Conservation (phyloP, 2,113 vertebrate species). For the Scomber scombrus region DNA sequence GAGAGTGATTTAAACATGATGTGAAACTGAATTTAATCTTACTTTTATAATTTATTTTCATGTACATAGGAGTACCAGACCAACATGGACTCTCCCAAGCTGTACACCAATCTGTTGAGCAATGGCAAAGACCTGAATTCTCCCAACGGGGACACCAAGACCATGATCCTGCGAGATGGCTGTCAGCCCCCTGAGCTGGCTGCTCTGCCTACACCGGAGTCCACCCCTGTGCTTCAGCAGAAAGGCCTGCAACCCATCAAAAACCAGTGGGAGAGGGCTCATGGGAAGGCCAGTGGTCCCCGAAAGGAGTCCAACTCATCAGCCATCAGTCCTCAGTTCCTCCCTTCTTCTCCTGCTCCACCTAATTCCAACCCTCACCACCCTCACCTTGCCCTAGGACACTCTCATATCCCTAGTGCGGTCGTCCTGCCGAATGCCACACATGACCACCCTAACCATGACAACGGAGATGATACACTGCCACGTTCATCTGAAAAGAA, state of each 20-base stretch:
- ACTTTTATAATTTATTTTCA: constrained; percentile 28
- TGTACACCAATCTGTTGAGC: constrained; percentile 94
- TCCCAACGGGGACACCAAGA: constrained; percentile 89
- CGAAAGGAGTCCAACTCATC: constrained; percentile 89
- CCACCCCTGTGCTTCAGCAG: constrained; percentile 96
- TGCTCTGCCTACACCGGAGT: constrained; percentile 96
- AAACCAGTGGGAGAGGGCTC: constrained; percentile 91
- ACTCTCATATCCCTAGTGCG: constrained; percentile 95
- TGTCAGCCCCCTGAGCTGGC: constrained; percentile 95
- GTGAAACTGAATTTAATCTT: constrained; percentile 32
- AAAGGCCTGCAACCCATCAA: constrained; percentile 94
- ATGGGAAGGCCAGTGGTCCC: constrained; percentile 86
- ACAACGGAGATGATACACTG: constrained; percentile 89
- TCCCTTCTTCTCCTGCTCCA: constrained; percentile 91
- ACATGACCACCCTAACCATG: constrained; percentile 90
- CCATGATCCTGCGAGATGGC: constrained; percentile 90
- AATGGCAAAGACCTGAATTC: constrained; percentile 90
- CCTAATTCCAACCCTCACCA: constrained; percentile 85
- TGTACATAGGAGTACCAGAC: constrained; percentile 90
- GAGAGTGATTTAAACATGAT: constrained; percentile 2
- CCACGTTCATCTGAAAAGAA: constrained; percentile 89
- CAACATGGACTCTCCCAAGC: constrained; percentile 93
- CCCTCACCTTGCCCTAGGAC: constrained; percentile 90
- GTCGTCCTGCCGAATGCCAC: constrained; percentile 98
- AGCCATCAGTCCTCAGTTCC: constrained; percentile 92